Conservation (phyloP, 2,888 invertebrate species). For the Xylophagus ater region DNA sequence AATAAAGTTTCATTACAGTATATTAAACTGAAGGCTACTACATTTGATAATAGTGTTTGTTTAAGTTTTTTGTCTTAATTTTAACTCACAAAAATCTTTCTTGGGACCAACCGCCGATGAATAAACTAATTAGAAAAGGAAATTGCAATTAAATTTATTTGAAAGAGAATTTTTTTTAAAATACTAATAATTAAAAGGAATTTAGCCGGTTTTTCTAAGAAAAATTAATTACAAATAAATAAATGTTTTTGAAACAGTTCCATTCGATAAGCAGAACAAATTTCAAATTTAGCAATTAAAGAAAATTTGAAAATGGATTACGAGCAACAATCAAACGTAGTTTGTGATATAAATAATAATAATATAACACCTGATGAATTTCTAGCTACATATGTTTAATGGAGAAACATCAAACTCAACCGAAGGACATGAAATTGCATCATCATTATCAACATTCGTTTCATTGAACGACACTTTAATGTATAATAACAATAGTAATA, state of each 20-base stretch:
- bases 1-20: no score
- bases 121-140: slow-evolving; percentile 4
- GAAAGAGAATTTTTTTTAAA: no score
- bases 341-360: slow-evolving; percentile 29
- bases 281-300: background rate
- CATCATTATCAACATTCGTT: slow-evolving; percentile 1
- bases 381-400: slow-evolving; percentile 34
- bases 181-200: no score
- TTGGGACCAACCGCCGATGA: slow-evolving; percentile 9
- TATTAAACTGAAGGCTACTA: no score
- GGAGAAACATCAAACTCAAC: slow-evolving; percentile 18
- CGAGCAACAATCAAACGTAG: slow-evolving; percentile 25
- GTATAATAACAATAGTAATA: background rate
- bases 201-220: no score
- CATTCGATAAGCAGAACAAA: slow-evolving; percentile 8
- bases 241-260: slow-evolving; percentile 3
- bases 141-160: no score
- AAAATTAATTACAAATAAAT: slow-evolving; percentile 1
- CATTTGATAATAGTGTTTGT: no score
- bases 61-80: no score
- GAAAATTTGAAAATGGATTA: slow-evolving; percentile 27
- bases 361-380: slow-evolving; percentile 40
- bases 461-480: slow-evolving; percentile 11
- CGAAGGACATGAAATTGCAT: slow-evolving; percentile 9
- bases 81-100: no score